Evolutionary conservation across 2,888 invertebrate genomes (phyloP), one percentile per base, ranked within the genome.

Genomic region (Oscheius sp.): DNA sequence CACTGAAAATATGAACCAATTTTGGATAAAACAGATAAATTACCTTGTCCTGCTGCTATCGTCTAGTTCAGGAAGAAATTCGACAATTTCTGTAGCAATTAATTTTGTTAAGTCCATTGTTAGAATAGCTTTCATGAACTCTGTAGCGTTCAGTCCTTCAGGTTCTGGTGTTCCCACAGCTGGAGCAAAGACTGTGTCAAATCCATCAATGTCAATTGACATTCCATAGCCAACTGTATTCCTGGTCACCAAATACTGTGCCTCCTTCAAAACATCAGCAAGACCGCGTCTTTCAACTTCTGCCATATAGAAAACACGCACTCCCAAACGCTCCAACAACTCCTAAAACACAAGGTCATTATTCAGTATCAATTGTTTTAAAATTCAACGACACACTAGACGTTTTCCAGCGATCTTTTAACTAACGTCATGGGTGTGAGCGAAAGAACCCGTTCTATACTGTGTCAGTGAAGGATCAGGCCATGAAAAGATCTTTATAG

Each of bases 171-270:
- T 82, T 39, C 83, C 83, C 2, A 83, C 82, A 12, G 83, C 83
- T 12, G 83, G 83, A 1, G 82, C 83, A 58, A 75, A 79, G 0
- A 69, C 67, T 0, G 79, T 78, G 50, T 80, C 81, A 64, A 83
- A 83, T 0, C 82, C 83, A 67, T 83, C 83, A n/a, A 83, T 72
- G 68, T 83, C 83, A 75, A 83, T 82, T 8, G 76, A 76, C 64
- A 83, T 71, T 12, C 82, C 82, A 67, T 76, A 83, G 45, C 82
- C 83, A 27, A 74, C 65, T 20, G 83, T 81, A 46, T 79, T 75
- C 66, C 79, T 73, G 42, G 71, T 73, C 8, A 78, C 80, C 42
- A 74, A 52, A 39, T 80, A 77, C 61, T 79, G 71, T 6, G 83
- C 83, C 45, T 83, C 83, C 64, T 80, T 75, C 75, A 83, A 73